These are phyloP conservation scores for Xiphorhynchus elegans DNA, from an alignment of 2,113 vertebrate species.

Conservation along the genomic window DNA sequence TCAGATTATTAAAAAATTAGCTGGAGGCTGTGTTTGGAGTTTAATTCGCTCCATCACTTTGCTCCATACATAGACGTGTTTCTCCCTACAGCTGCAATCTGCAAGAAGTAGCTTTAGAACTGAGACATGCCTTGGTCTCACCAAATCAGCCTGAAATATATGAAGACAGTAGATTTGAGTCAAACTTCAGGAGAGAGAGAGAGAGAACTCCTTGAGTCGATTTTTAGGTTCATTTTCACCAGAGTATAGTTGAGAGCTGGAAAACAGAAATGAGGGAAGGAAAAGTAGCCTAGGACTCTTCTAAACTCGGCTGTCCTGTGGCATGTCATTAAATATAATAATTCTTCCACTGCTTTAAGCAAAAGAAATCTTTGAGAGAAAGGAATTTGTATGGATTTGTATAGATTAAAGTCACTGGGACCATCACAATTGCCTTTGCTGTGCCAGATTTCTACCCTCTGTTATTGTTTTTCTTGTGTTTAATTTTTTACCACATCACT, in stretches of 20 bases:
- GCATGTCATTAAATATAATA: neutral
- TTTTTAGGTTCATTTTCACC: neutral
- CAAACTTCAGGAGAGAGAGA: neutral
- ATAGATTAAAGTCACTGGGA: neutral
- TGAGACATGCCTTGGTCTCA: neutral
- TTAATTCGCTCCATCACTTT: neutral
- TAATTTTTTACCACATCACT: neutral
- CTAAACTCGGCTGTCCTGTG: neutral
- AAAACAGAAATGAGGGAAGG: neutral
- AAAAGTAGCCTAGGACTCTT: neutral
- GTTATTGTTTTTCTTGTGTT: neutral
- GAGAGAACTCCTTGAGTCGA: neutral
- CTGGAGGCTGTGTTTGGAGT: constrained; percentile 56
- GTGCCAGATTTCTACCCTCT: neutral
- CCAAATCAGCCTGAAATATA: neutral
- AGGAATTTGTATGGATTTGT: neutral
- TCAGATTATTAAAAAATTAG: constrained; percentile 29
- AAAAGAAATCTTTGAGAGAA: neutral
- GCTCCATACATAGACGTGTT: neutral
- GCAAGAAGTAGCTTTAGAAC: constrained; percentile 15
- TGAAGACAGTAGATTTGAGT: constrained; percentile 13
- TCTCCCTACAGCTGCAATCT: constrained; percentile 62
- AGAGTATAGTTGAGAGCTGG: neutral
- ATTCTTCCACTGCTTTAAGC: neutral
- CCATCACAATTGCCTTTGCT: neutral